Conservation (phyloP, 2,888 invertebrate species). For the Rapana venosa region DNA sequence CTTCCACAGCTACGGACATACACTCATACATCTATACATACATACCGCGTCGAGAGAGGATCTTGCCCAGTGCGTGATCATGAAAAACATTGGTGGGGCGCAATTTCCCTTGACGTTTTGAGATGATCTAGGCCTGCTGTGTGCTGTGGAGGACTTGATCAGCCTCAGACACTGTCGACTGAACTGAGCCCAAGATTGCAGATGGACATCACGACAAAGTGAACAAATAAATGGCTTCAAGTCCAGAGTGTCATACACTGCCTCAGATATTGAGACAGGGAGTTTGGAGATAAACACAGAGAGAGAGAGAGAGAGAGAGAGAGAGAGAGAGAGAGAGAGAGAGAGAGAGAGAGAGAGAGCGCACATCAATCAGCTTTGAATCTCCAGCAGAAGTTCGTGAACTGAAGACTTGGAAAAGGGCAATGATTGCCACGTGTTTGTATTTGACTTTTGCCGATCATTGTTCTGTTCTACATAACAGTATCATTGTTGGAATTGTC, state of each 20-base stretch:
- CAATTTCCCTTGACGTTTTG: not conserved
- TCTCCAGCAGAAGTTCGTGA: not conserved
- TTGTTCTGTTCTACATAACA: not conserved
- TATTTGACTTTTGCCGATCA: not conserved
- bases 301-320: conserved; percentile 7
- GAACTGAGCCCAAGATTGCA: not conserved
- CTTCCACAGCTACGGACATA: not conserved
- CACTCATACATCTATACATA: too few relatives aligned
- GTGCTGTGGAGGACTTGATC: not conserved
- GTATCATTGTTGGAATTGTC: not conserved
- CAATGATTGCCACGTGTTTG: not conserved
- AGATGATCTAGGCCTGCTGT: not conserved
- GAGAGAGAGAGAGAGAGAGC: not conserved
- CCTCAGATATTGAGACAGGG: too few relatives aligned
- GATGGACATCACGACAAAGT: not conserved
- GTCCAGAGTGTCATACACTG: too few relatives aligned
- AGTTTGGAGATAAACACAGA: not conserved
- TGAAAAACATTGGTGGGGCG: not conserved
- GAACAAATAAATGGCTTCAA: too few relatives aligned
- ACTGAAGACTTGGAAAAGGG: too few relatives aligned
- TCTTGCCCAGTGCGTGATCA: not conserved
- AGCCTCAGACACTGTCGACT: not conserved
- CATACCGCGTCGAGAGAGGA: not conserved
- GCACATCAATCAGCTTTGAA: not conserved
- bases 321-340: not conserved